Conservation (phyloP, 2,113 vertebrate species). For the Apeltes quadracus region DNA sequence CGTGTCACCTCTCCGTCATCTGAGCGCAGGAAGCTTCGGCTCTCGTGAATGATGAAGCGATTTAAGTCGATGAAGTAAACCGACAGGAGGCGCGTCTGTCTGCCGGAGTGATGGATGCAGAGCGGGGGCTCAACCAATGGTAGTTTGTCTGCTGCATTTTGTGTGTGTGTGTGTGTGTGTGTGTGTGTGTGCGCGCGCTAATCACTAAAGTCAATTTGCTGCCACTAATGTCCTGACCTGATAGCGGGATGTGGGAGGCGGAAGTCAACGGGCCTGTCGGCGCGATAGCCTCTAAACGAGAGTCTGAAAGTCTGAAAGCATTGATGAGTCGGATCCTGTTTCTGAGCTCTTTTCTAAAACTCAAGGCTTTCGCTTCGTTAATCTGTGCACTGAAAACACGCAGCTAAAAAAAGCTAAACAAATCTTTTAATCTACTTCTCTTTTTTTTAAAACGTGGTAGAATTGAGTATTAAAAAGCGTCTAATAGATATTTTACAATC, state of each 20-base stretch:
- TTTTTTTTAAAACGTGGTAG: background rate
- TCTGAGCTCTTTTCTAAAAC: background rate
- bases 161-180: conserved; percentile 13
- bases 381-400: background rate
- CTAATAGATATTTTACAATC: background rate
- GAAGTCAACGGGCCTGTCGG: conserved; percentile 24
- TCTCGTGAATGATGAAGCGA: background rate
- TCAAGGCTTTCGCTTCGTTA: background rate
- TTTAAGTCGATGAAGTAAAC: conserved; percentile 20
- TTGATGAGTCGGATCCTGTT: background rate
- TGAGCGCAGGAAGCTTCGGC: background rate
- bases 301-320: conserved; percentile 9
- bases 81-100: conserved; percentile 25
- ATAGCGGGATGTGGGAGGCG: conserved; percentile 16
- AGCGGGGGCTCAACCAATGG: conserved; percentile 3
- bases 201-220: conserved; percentile 16
- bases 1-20: conserved; percentile 51
- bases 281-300: background rate
- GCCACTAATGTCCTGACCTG: conserved; percentile 1
- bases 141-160: conserved; percentile 3
- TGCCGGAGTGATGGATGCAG: conserved; percentile 5
- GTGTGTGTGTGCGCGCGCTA: conserved; percentile 20
- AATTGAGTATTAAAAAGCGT: background rate
- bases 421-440: background rate
- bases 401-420: too few relatives aligned